These are phyloP conservation scores for Oreochromis aureus DNA, from an alignment of 2,113 vertebrate species.

Conservation along the genomic window DNA sequence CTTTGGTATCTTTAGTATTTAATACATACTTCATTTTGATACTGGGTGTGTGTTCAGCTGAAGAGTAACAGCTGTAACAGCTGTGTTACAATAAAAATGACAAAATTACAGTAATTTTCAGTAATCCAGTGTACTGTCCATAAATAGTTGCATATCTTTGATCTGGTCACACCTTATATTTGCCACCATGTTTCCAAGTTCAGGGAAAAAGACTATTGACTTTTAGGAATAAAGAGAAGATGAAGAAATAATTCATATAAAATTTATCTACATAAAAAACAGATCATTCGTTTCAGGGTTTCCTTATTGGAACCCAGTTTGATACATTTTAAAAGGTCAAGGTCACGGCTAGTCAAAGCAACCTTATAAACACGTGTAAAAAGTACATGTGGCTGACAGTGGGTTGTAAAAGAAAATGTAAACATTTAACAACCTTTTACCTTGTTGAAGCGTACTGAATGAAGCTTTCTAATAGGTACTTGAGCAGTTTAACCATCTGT, in stretches of 20 bases:
- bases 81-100: neutral
- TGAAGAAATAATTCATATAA: neutral
- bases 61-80: neutral
- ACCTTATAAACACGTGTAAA: neutral
- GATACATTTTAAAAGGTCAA: constrained; percentile 8
- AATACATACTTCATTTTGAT: neutral
- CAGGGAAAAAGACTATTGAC: neutral
- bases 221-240: neutral
- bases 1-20: neutral
- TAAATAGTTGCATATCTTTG: neutral
- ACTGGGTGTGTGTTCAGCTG: neutral
- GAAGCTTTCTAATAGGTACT: constrained; percentile 63
- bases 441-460: constrained; percentile 50
- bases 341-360: constrained; percentile 11
- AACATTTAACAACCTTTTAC: constrained; percentile 53
- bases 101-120: neutral
- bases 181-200: neutral
- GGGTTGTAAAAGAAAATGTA: constrained; percentile 48
- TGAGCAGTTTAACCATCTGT: constrained; percentile 47
- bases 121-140: neutral
- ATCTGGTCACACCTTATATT: neutral
- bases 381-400: constrained; percentile 21
- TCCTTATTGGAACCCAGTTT: neutral
- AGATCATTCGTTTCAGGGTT: neutral
- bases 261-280: neutral